Base-by-base conservation (phyloP, 2,113 vertebrate species). In the Cepphus grylle region DNA sequence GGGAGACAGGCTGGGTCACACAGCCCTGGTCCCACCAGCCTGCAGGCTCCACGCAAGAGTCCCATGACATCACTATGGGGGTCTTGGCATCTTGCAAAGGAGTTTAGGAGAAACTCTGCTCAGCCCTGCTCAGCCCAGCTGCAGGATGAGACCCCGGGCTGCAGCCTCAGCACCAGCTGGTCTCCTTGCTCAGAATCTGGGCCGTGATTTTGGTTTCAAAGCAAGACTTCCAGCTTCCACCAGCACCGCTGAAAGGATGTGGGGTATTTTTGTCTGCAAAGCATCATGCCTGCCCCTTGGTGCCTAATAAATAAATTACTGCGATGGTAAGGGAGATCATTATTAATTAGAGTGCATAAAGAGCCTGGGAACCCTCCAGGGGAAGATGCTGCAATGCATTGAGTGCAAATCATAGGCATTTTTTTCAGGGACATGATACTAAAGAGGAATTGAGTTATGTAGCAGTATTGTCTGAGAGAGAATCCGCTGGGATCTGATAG, bases 261-360 rank as follows among this genome's bases (percentile, higher is more conserved):
- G 27, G 45, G 61, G 43, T 76, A 52, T 71, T 93, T 90, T 79
- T 59, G 23, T 72, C 91, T 90, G 70, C 15, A 10, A 76, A 27
- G 62, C 65, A 91, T 62, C 11, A 3, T 52, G 72, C 50, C 38
- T 90, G 65, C 43, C 73, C 38, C 73, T 86, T 84, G 59, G 38
- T 84, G 77, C 42, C 4, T 15, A 92, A 91, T 81, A 93, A 95
- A 92, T 83, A 84, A 92, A 93, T 92, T 78, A 86, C 80, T 63
- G 32, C 55, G 42, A 67, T 74, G 34, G 63, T 67, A 71, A 84
- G 74, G 69, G 47, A 94, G 67, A 94, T 81, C 65, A 86, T 84
- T 95, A 95, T 88, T 96, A 94, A 92, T 94, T 90, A 94, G 53
- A 92, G 72, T 65, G 45, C 36, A 61, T 94, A 81, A 95, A 86